Percentiles rank a stretch among this genome's conserved stretches.
Evolutionary conservation across 2,888 invertebrate species (phyloP).

Genomic region (Parelbella ahira): DNA sequence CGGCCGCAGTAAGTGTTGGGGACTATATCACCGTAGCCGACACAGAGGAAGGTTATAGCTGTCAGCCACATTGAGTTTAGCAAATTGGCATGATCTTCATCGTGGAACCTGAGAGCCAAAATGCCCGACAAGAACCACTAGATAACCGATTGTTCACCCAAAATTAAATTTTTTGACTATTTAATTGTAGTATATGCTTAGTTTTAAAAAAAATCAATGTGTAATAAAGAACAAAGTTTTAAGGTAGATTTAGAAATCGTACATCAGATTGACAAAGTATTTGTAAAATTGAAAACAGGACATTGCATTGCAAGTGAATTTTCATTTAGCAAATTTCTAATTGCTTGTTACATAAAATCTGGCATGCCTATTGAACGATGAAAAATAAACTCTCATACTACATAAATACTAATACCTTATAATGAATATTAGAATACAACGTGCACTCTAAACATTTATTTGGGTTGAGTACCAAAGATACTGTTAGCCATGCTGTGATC

Average conservation of each 20-base stretch:
- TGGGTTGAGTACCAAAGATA: constrained; percentile 60
- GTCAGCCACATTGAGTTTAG: constrained; percentile 99
- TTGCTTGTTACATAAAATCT: constrained; percentile 39
- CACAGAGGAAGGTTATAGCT: constrained; percentile 99
- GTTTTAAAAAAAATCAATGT: no score
- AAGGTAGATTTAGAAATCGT: constrained; percentile 8
- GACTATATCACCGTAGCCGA: constrained; percentile 99
- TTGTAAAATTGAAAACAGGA: constrained; percentile 1
- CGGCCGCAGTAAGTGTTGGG: constrained; percentile 99
- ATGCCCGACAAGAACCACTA: constrained; percentile 78
- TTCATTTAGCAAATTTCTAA: constrained; percentile 22
- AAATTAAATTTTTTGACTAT: constrained; percentile 9
- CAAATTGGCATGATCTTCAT: constrained; percentile 98
- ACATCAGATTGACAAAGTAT: constrained; percentile 13
- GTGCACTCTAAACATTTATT: constrained; percentile 77
- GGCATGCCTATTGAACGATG: constrained; percentile 64
- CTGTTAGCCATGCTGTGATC: constrained; percentile 69
- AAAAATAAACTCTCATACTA: constrained; percentile 57
- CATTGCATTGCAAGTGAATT: constrained; percentile 7
- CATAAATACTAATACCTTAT: constrained; percentile 62
- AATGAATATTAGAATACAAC: constrained; percentile 64
- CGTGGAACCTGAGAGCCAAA: constrained; percentile 93
- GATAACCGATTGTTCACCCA: constrained; percentile 55
- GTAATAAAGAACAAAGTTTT: no score
- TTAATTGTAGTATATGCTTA: constrained; percentile 17